Conservation (phyloP, 2,113 vertebrate genomes). For the Scalopus aquaticus region DNA sequence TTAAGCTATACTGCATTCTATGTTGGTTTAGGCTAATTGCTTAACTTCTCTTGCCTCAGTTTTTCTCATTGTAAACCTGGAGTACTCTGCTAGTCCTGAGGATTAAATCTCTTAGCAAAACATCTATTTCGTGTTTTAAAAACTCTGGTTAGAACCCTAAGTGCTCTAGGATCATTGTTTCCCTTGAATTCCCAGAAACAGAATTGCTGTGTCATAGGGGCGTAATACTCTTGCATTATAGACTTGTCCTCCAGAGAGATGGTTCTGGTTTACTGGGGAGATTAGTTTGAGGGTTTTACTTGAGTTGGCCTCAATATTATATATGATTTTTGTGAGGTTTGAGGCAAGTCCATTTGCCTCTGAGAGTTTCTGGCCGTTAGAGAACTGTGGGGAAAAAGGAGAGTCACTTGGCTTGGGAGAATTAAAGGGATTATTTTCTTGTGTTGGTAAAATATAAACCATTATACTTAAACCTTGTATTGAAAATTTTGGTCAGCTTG, state of each 20-base stretch:
- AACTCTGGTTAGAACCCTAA: background rate
- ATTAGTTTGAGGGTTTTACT: background rate
- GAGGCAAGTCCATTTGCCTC: background rate
- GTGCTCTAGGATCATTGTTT: background rate
- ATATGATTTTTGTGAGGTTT: background rate
- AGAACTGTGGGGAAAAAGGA: background rate
- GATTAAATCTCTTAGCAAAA: background rate
- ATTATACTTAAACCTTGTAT: background rate
- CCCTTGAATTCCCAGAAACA: background rate
- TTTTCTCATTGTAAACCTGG: background rate
- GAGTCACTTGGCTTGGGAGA: background rate
- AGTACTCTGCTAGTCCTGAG: background rate
- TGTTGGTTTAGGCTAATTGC: background rate
- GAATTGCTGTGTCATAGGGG: background rate
- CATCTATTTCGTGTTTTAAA: background rate
- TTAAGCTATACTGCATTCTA: background rate
- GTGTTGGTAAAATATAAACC: no score
- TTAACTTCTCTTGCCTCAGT: background rate
- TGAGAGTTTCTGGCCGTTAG: background rate
- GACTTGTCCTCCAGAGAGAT: background rate
- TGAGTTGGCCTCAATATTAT: background rate
- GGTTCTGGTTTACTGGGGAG: background rate
- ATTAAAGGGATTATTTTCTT: constrained; percentile 9
- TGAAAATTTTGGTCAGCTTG: background rate
- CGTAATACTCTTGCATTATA: constrained; percentile 3